Conservation (phyloP, 2,888 invertebrate species). For the Callyntrura guangdongensis region DNA sequence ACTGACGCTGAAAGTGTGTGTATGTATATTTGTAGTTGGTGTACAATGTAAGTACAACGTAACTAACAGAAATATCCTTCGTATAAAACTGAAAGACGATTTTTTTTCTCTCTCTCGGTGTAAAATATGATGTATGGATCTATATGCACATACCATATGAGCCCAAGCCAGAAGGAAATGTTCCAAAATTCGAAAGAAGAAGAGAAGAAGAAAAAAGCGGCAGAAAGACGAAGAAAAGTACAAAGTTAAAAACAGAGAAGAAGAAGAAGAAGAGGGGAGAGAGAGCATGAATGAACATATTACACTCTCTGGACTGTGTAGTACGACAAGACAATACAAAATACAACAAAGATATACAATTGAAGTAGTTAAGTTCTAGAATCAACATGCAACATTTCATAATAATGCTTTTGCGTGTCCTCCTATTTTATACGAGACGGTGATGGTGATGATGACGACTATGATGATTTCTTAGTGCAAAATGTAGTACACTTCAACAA, state of each 20-base stretch:
- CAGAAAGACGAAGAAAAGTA: slow-evolving; percentile 17
- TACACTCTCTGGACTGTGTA: neutral
- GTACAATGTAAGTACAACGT: neutral
- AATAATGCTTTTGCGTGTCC: slow-evolving; percentile 72
- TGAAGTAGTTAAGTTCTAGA: slow-evolving; percentile 31
- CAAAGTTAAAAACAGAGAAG: slow-evolving; percentile 40
- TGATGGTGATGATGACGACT: slow-evolving; percentile 27
- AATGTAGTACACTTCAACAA: slow-evolving; percentile 62
- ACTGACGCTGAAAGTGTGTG: neutral
- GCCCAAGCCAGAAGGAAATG: slow-evolving; percentile 76
- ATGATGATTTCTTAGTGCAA: slow-evolving; percentile 67
- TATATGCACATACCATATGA: slow-evolving; percentile 78
- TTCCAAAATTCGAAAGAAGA: slow-evolving; percentile 71
- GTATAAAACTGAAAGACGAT: slow-evolving; percentile 3
- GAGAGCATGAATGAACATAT: slow-evolving; percentile 43
- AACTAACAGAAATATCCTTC: neutral
- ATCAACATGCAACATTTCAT: slow-evolving; percentile 67
- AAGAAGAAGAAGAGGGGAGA: too few relatives aligned
- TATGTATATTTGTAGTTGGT: slow-evolving; percentile 26
- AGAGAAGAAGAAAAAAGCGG: slow-evolving; percentile 28
- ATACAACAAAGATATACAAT: slow-evolving; percentile 19
- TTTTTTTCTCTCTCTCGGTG: slow-evolving; percentile 38
- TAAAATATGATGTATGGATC: slow-evolving; percentile 74
- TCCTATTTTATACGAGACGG: slow-evolving; percentile 60
- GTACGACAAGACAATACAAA: slow-evolving; percentile 41